Conservation (phyloP, 2,797 vertebrate species). For the Scolopax bukidnonensis region DNA sequence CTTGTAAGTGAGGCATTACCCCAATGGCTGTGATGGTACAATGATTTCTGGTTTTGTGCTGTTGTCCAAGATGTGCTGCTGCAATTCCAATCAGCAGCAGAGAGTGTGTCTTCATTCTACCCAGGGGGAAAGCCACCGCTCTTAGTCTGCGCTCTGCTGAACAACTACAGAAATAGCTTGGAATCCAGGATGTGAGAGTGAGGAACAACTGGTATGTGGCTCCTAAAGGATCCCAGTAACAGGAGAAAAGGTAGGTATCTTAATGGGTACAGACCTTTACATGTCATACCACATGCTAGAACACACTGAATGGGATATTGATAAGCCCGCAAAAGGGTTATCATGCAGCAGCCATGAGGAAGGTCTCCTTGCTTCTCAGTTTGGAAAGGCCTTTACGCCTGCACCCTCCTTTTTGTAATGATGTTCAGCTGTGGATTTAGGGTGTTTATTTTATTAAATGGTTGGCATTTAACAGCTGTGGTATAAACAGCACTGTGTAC, state of each 20-base stretch:
- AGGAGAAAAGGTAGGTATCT: background rate
- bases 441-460: background rate
- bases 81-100: background rate
- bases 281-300: background rate
- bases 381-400: background rate
- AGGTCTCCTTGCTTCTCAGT: background rate
- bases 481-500: background rate
- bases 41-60: background rate
- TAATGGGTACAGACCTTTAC: background rate
- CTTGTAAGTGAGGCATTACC: background rate
- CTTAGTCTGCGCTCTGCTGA: background rate
- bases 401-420: background rate
- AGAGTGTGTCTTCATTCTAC: background rate
- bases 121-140: background rate
- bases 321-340: background rate
- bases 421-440: background rate
- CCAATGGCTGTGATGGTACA: background rate
- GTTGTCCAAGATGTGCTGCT: background rate
- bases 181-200: background rate
- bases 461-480: background rate
- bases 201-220: background rate
- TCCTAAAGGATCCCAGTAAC: background rate
- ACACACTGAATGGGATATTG: rapidly evolving
- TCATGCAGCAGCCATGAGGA: background rate
- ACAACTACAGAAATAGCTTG: background rate